A percentile compares a stretch with the other conserved stretches of the same genome.
phyloP scores from a whole-genome alignment of 2,113 vertebrate species.

The Bos taurus region ARS-UCD2.0 NC_037357.1:60577501-60578000 shows the following conservation, averaged over 20 bases:
- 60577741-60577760: not conserved
- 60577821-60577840: not conserved
- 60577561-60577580: not conserved
- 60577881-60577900: not conserved
- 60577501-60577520: not conserved
- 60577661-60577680: not conserved
- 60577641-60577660: not conserved
- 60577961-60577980: not conserved
- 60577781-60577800: not conserved
- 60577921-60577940: not conserved
- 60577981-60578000: not conserved
- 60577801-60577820: not conserved
- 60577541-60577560: not conserved
- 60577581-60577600: not conserved
- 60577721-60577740: not conserved
- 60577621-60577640: not conserved
- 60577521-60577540: not conserved
- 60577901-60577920: not conserved
- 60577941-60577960: not conserved
- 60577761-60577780: not conserved
- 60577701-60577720: not conserved
- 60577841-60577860: not conserved
- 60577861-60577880: not conserved
- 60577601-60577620: not conserved
- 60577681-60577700: not conserved